Conservation (phyloP, 1,140 invertebrate genomes). For the Polyergus mexicanus region DNA sequence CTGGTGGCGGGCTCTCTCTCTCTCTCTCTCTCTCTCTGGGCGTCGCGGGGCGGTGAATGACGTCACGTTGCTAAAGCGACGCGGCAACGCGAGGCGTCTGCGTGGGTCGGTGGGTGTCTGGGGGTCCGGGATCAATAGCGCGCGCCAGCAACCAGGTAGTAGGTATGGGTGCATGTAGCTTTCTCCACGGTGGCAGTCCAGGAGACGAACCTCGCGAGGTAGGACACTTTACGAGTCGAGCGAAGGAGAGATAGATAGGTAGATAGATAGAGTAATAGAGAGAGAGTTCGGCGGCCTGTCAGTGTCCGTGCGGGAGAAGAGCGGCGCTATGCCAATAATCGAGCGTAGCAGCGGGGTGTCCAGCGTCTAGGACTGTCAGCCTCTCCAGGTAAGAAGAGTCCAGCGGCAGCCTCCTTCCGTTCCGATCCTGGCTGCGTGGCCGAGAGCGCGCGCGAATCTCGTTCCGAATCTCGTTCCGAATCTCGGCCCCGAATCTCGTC, state of each 20-base stretch:
- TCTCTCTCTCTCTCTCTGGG: constrained; percentile 21
- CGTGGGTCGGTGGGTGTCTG: constrained; percentile 84
- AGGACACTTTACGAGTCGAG: constrained; percentile 81
- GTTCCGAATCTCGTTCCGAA: constrained; percentile 20
- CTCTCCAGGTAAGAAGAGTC: constrained; percentile 81
- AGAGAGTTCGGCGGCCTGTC: constrained; percentile 62
- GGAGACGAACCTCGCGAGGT: constrained; percentile 84
- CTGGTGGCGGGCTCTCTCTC: constrained; percentile 59
- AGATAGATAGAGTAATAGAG: constrained; percentile 58
- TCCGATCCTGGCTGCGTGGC: neutral
- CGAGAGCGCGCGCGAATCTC: constrained; percentile 11
- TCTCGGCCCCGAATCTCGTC: no score
- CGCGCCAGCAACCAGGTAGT: constrained; percentile 84
- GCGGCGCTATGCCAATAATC: constrained; percentile 80
- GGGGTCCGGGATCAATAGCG: constrained; percentile 85
- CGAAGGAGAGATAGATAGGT: constrained; percentile 37
- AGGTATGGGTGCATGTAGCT: constrained; percentile 82
- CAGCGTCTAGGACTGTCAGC: constrained; percentile 82
- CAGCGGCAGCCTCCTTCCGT: neutral
- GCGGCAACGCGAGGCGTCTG: constrained; percentile 85
- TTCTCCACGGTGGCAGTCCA: constrained; percentile 84
- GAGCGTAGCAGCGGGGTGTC: constrained; percentile 74
- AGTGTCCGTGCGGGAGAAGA: constrained; percentile 74
- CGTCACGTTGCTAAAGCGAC: constrained; percentile 87
- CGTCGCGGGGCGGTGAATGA: constrained; percentile 79